Evolutionary conservation across 2,797 vertebrate species (phyloP), one percentile per base, ranked within the genome.

Genomic region (Spatula versicolor): DNA sequence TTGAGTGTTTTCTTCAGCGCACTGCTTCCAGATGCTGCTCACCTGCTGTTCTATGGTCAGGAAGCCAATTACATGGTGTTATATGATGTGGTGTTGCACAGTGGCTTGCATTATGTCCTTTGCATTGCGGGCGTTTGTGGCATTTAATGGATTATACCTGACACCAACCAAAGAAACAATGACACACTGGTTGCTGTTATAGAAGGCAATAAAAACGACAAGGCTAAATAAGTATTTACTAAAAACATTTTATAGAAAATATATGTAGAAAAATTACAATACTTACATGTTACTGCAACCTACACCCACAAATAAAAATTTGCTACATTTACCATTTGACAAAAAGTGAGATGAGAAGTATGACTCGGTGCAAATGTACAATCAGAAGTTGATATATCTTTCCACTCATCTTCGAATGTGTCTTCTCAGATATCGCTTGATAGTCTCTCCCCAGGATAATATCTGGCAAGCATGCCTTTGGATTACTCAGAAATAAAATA

Each of bases 211-310:
- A 92, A 96, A 46, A 45, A 86, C 48, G 31, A 8, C 18, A 72
- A 83, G 50, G 88, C 83, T 28, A 84, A 64, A 1, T 5, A 88
- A 82, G 7, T 68, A 30, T 82, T 95, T 81, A 88, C 43, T 68
- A 68, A 90, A 93, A 95, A 86, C 0, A 0, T 93, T 97, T 97
- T 95, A 94, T 96, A 95, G 11, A 92, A 96, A 96, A 96, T 6
- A 21, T 41, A 50, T 0, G 62, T 94, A 96, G 67, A 93, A 97
- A 96, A 94, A 86, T 66, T 56, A 91, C 45, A 84, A 21, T 50
- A 66, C 80, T 90, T 71, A 74, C 54, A 74, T 0, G 1, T 71
- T 83, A 56, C 67, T 6, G 1, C 58, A 66, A 86, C 46, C n/a
- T 37, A 35, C 17, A 85, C 37, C 76, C 83, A 90, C 39, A 62